Percentiles rank a stretch among this genome's conserved stretches.
These are phyloP conservation scores for Tenebrio molitor DNA, from an alignment of 1,140 invertebrate genomes.

Conservation along the genomic window DNA sequence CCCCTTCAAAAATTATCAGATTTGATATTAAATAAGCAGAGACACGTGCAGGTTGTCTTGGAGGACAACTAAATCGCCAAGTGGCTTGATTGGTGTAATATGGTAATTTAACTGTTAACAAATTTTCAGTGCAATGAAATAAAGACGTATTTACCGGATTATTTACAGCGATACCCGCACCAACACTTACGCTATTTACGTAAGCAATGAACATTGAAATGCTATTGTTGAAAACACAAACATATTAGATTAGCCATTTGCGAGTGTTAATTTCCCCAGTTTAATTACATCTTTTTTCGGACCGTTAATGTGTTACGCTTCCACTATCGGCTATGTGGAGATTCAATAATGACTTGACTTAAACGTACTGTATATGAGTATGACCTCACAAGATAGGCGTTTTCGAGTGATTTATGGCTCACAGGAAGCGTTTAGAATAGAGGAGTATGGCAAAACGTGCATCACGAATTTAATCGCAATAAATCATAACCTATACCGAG, in stretches of 20 bases:
- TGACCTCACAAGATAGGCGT: conserved; percentile 25
- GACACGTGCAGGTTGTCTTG: too few species aligned
- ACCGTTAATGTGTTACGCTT: too few species aligned
- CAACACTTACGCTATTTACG: not conserved
- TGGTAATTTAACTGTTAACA: conserved; percentile 25
- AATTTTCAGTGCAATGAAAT: conserved; percentile 10
- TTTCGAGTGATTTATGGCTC: conserved; percentile 12
- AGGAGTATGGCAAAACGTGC: conserved; percentile 10
- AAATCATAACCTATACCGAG: conserved; percentile 27
- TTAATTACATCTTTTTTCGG: too few species aligned
- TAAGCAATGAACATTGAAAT: conserved; percentile 7
- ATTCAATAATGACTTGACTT: not conserved
- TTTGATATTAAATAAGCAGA: too few species aligned
- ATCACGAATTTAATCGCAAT: conserved; percentile 33
- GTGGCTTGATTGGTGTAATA: too few species aligned
- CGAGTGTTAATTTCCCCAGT: too few species aligned
- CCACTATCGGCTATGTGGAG: too few species aligned
- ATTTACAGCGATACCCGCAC: conserved; percentile 3
- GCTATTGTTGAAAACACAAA: not conserved
- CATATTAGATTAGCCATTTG: conserved; percentile 1
- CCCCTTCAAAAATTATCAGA: too few species aligned
- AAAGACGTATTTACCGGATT: conserved; percentile 1
- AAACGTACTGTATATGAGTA: conserved; percentile 15
- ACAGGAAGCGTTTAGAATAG: conserved; percentile 14
- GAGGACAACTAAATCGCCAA: too few species aligned